Evolutionary conservation across 2,888 invertebrate species (phyloP), one percentile per base, ranked within the genome.

Genomic region (Trichogramma evanescens): DNA sequence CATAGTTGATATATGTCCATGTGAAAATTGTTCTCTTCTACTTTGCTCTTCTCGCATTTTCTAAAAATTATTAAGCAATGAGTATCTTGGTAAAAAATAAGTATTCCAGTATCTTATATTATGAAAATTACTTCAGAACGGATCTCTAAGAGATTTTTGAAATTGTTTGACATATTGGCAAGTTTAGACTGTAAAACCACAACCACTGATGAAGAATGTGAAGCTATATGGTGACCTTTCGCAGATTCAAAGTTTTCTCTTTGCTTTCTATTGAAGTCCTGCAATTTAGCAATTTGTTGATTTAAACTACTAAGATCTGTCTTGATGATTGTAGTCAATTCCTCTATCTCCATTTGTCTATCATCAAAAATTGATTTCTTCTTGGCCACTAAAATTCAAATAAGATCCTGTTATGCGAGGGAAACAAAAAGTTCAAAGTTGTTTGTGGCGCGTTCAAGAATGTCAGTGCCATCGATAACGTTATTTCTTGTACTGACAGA

Each of bases 301-400:
- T 98, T 99, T 66, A 99, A 83, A 68, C 91, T 92, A 76, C 89
- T 90, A 65, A 99, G 84, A 78, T 99, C 99, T 66, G 95, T 93
- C 80, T 97, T 97, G 61, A 99, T 95, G 61, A 97, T 96, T 73
- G 93, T 94, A 1, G 97, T 98, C 60, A 99, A 80, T 76, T 98
- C 96, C 77, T 99, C 96, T 62, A 99, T 96, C 83, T 99, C 98
- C 57, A 89, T 85, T 43, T 95, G 92, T 77, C 94, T 85, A 77
- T 99, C 98, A 79, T 98, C 95, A 81, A 98, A 99, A 57, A 99
- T 83, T 0, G 96, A 95, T 78, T 95, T 95, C 74, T 92, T 88
- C 81, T 96, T 97, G n/a, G 98, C 97, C 86, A 99, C 93, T 94
- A 76, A 54, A 84, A 83, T 62, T 62, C 58, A 54, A 46, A 52